Conservation (phyloP, 1,140 invertebrate genomes). For the Drosophila sechellia region DNA sequence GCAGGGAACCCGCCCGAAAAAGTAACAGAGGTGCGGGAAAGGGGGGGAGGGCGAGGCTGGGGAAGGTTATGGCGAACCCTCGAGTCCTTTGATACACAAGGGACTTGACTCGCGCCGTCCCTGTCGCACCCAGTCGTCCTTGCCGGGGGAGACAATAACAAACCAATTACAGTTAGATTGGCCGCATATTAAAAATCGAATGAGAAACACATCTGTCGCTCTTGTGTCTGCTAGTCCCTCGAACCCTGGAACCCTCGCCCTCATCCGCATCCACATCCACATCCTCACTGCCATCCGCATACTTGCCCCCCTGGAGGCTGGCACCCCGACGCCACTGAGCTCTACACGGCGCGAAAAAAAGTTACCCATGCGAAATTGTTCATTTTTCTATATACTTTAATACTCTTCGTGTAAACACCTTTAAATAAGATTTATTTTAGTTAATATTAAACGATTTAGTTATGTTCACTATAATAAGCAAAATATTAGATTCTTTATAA, state of each 20-base stretch:
- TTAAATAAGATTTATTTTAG: too few relatives aligned
- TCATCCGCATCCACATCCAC: not conserved
- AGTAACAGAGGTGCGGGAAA: not conserved
- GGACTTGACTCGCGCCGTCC: constrained; percentile 13
- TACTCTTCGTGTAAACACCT: too few relatives aligned
- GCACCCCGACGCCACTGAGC: not conserved
- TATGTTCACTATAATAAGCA: too few relatives aligned
- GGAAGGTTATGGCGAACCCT: constrained; percentile 23
- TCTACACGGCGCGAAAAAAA: not conserved
- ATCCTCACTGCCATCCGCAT: not conserved
- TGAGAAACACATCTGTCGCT: constrained; percentile 84
- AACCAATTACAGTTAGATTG: constrained; percentile 85
- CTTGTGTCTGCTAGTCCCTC: constrained; percentile 22
- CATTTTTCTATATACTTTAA: too few relatives aligned
- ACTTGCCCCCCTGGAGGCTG: not conserved
- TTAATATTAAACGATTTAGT: too few relatives aligned
- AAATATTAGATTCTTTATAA: too few relatives aligned
- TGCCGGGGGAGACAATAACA: constrained; percentile 80
- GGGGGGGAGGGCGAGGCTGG: not conserved
- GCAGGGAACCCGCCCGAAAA: constrained; percentile 49
- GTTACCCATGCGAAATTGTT: too few relatives aligned
- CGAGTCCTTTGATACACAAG: constrained; percentile 25
- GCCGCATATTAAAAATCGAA: constrained; percentile 85
- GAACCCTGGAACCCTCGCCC: not conserved
- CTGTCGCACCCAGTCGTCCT: constrained; percentile 39